Evolutionary conservation across 2,888 invertebrate species (phyloP).

Genomic region (Eurytoma adleriae): DNA sequence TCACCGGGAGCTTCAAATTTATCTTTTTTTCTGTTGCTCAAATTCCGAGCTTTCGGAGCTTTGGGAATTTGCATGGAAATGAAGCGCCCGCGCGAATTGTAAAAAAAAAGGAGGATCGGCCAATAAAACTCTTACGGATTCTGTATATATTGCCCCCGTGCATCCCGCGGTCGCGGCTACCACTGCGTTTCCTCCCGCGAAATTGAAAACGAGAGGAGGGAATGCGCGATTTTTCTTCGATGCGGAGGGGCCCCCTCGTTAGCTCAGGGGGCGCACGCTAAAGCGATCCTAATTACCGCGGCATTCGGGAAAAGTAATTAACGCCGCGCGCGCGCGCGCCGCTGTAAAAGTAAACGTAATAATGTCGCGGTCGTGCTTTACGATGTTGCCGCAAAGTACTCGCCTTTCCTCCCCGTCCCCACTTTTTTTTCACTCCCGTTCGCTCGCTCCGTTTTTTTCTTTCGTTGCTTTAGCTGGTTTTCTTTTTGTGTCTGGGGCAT

Average conservation of each 20-base stretch:
- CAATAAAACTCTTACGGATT: no score
- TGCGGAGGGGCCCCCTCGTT: neutral
- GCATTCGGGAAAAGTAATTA: constrained; percentile 24
- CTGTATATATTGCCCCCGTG: no score
- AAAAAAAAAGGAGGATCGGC: no score
- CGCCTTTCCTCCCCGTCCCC: no score
- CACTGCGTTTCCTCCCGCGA: neutral
- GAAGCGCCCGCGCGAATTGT: no score
- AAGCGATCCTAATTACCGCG: constrained; percentile 23
- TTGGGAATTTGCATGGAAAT: no score
- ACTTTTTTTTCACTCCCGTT: no score
- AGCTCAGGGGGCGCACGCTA: neutral
- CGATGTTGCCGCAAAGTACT: constrained; percentile 19
- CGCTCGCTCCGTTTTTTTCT: neutral
- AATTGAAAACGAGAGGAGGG: no score
- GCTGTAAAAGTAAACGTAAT: constrained; percentile 27
- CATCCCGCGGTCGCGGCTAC: no score
- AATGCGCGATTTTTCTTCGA: neutral
- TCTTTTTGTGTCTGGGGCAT: neutral
- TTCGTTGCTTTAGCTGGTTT: neutral
- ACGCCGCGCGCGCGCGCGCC: neutral
- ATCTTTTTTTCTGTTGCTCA: neutral
- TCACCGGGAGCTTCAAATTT: neutral
- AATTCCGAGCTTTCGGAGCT: no score
- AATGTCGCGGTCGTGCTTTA: constrained; percentile 23